These are phyloP conservation scores for Dicrurus megarhynchus DNA, from an alignment of 2,113 vertebrate genomes.

Conservation along the genomic window DNA sequence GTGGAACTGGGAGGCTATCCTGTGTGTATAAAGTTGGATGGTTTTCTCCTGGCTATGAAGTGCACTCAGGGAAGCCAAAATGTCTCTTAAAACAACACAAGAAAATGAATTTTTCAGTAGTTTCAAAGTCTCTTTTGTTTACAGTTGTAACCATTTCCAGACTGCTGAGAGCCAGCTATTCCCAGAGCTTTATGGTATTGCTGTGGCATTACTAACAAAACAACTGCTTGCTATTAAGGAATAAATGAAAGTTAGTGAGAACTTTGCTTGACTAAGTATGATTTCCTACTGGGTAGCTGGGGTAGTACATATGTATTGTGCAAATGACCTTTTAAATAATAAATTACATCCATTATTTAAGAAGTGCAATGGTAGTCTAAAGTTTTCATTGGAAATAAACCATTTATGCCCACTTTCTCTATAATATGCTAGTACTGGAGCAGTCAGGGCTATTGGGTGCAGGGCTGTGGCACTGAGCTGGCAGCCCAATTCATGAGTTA, in stretches of 20 bases:
- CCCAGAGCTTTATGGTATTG: not conserved
- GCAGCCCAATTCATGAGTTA: not conserved
- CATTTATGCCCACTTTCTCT: not conserved
- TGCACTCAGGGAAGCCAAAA: not conserved
- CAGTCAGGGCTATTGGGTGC: not conserved
- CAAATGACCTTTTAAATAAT: conserved; percentile 9
- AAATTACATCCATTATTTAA: not conserved
- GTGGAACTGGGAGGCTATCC: not conserved
- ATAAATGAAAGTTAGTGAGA: not conserved
- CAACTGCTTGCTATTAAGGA: not conserved
- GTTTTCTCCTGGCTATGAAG: not conserved
- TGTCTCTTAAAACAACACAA: not conserved
- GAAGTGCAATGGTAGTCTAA: not conserved
- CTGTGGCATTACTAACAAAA: not conserved
- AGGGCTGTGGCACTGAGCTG: not conserved
- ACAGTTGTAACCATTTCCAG: not conserved
- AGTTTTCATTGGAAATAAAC: not conserved
- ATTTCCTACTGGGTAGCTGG: not conserved
- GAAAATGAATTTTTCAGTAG: not conserved
- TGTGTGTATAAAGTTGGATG: not conserved
- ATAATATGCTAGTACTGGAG: not conserved
- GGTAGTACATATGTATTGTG: not conserved
- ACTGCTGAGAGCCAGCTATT: not conserved
- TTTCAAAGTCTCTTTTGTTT: not conserved
- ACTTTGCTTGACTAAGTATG: not conserved